Evolutionary conservation across 2,888 invertebrate genomes (phyloP).

Genomic region (Eudasyphora cyanicolor): DNA sequence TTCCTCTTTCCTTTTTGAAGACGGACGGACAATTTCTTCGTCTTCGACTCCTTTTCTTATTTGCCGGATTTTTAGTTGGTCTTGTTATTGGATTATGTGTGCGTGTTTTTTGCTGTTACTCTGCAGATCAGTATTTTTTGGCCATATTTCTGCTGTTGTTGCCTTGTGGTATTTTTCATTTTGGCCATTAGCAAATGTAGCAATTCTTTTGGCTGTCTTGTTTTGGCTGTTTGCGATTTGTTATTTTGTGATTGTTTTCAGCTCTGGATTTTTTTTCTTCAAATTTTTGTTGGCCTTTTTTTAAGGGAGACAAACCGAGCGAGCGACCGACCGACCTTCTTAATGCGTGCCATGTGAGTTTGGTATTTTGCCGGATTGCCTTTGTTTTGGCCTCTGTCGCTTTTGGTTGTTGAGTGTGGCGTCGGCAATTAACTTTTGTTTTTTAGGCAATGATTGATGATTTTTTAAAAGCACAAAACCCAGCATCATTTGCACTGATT

Average conservation of each 20-base stretch:
- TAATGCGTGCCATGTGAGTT: conserved; percentile 10
- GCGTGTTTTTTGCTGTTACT: not conserved
- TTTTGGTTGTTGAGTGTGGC: conserved; percentile 29
- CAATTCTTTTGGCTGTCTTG: conserved; percentile 17
- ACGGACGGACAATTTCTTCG: no score
- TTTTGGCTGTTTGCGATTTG: conserved; percentile 10
- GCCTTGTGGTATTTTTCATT: conserved; percentile 18
- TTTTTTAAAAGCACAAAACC: conserved; percentile 74
- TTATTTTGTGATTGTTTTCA: conserved; percentile 1
- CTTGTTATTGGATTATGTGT: not conserved
- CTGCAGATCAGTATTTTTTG: not conserved
- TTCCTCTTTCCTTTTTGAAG: not conserved
- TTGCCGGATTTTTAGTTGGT: not conserved
- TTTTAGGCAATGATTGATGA: conserved; percentile 75
- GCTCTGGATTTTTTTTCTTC: not conserved
- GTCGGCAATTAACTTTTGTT: conserved; percentile 71
- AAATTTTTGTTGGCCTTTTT: not conserved
- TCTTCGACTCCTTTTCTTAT: not conserved
- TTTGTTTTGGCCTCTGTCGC: conserved; percentile 12
- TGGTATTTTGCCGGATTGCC: not conserved
- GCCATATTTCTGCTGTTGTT: not conserved
- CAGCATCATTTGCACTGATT: conserved; percentile 71
- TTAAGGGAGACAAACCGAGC: no score
- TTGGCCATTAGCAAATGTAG: conserved; percentile 37
- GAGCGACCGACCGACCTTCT: no score